phyloP scores from a whole-genome alignment of 2,797 vertebrate species.

The Xiphophorus birchmanni region DNA sequence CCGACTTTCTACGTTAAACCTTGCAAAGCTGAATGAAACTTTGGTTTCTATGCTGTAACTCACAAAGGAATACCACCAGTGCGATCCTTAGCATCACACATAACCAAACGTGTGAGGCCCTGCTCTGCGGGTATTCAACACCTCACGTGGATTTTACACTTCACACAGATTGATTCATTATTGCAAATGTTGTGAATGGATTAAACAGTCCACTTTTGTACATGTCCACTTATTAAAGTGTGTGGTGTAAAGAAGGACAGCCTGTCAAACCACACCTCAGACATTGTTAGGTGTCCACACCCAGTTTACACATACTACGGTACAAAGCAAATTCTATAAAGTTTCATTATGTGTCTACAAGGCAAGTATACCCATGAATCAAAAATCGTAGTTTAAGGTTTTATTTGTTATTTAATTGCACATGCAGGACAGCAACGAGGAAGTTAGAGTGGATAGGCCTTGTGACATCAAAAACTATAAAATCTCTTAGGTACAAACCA shows the following conservation, averaged over 20 bases:
- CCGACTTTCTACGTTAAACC: not conserved
- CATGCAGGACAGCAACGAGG: not conserved
- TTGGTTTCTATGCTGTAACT: slow-evolving; percentile 1
- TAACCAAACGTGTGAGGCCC: not conserved
- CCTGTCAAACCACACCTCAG: slow-evolving; percentile 32
- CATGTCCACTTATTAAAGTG: slow-evolving; percentile 10
- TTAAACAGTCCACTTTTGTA: slow-evolving; percentile 5
- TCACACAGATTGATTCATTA: not conserved
- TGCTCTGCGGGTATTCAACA: not conserved
- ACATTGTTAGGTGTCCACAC: slow-evolving; percentile 42
- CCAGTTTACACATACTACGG: slow-evolving; percentile 40
- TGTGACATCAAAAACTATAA: not conserved
- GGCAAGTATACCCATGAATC: too few relatives aligned
- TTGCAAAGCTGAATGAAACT: not conserved
- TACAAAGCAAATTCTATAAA: slow-evolving; percentile 18
- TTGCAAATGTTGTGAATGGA: not conserved
- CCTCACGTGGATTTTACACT: slow-evolving; percentile 16
- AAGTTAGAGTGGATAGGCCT: not conserved
- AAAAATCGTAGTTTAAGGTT: not conserved
- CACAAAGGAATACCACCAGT: not conserved
- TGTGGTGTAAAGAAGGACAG: slow-evolving; percentile 1
- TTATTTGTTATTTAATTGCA: not conserved
- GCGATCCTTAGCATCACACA: slow-evolving; percentile 1
- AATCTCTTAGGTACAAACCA: not conserved
- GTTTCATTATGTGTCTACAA: not conserved